phyloP scores from a whole-genome alignment of 2,113 vertebrate genomes.

The Pelusios castaneus region DNA sequence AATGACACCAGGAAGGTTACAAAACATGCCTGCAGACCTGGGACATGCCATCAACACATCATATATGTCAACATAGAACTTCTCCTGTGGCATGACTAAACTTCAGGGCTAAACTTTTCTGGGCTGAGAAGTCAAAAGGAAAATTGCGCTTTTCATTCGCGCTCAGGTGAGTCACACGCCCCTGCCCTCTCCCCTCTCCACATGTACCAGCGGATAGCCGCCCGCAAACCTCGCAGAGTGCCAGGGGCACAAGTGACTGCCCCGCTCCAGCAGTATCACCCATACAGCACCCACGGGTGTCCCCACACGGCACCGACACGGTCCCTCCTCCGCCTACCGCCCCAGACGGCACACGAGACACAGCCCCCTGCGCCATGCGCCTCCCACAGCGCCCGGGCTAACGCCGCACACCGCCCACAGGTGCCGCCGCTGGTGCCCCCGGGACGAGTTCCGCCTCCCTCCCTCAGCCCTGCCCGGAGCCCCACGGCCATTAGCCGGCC shows the following conservation, averaged over 20 bases:
- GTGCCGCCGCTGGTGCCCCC: too few species aligned
- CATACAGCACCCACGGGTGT: background rate
- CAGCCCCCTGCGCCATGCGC: too few species aligned
- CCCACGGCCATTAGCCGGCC: too few species aligned
- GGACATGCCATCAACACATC: constrained; percentile 54
- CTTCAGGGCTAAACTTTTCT: constrained; percentile 9
- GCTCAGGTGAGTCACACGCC: background rate
- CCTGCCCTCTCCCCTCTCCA: background rate
- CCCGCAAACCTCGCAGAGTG: background rate
- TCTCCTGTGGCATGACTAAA: constrained; percentile 12
- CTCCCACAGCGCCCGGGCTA: too few species aligned
- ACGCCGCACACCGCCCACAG: too few species aligned
- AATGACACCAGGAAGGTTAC: constrained; percentile 53
- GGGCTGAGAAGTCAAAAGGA: constrained; percentile 4
- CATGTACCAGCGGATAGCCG: rapidly evolving
- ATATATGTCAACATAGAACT: constrained; percentile 44
- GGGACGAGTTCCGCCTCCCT: too few species aligned
- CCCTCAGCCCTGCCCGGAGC: too few species aligned
- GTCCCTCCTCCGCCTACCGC: background rate
- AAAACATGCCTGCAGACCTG: constrained; percentile 48
- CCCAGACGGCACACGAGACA: too few species aligned
- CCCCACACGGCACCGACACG: background rate
- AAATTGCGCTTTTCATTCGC: constrained; percentile 12
- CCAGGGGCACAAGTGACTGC: background rate
- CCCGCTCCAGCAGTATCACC: background rate